Percentiles rank a stretch among this genome's conserved stretches.
These are phyloP conservation scores for Syngnathus floridae DNA, from an alignment of 2,113 vertebrate species.

Conservation along the genomic window DNA sequence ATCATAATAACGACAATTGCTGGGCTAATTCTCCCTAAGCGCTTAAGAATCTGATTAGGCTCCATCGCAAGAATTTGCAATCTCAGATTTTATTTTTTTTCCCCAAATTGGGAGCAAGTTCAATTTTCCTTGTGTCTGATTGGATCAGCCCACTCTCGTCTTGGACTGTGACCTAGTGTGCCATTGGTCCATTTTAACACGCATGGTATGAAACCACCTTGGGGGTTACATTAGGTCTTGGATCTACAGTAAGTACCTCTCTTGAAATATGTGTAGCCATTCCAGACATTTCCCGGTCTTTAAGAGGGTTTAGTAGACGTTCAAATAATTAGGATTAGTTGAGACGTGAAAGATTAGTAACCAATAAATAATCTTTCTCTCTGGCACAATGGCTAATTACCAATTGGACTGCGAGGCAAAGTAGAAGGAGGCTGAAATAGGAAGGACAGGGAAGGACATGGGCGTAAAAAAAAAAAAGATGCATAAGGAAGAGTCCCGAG, in stretches of 20 bases:
- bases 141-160: conserved; percentile 56
- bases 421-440: neutral
- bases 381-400: conserved; percentile 29
- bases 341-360: conserved; percentile 48
- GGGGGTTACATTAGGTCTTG: conserved; percentile 28
- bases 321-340: conserved; percentile 57
- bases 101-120: conserved; percentile 20
- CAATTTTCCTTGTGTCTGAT: conserved; percentile 31
- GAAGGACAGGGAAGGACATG: conserved; percentile 1
- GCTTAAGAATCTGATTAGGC: conserved; percentile 50
- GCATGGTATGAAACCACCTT: conserved; percentile 48
- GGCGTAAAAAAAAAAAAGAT: neutral
- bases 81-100: conserved; percentile 9
- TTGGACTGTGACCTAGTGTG: conserved; percentile 33
- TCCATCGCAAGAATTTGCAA: conserved; percentile 30
- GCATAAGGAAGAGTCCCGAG: neutral
- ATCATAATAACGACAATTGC: conserved; percentile 52
- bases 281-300: conserved; percentile 27
- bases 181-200: conserved; percentile 52
- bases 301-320: conserved; percentile 37
- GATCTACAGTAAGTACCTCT: conserved; percentile 10
- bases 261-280: conserved; percentile 9
- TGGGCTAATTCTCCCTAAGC: conserved; percentile 50
- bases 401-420: neutral
- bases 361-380: conserved; percentile 45